Evolutionary conservation across 2,113 vertebrate species (phyloP), one percentile per base, ranked within the genome.

Genomic region (Indicator indicator): DNA sequence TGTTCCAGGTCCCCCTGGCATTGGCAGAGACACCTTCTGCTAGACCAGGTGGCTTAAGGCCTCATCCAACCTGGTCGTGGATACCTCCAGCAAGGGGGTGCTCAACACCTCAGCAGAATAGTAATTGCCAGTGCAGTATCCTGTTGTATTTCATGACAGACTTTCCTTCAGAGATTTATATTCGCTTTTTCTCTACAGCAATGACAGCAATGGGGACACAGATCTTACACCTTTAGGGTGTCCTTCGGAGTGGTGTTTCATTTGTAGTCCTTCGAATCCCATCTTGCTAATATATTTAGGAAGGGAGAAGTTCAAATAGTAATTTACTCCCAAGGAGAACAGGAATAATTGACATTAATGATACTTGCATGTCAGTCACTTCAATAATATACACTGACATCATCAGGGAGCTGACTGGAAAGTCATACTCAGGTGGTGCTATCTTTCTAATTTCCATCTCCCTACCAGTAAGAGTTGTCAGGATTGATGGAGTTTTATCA

Each of bases 401-500:
- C 93, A 72, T 79, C 23, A 16, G 75, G 86, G 60, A 76, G 93
- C 58, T 83, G 82, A 81, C 89, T 84, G 94, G 76, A 23, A 95
- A 95, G 81, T 90, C 72, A 64, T 28, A 36, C 4, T 6, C 86
- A 85, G 92, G 70, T 83, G 93, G 52, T 94, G 85, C 94, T 97
- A 97, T 96, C 95, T 88, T 91, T 30, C 83, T 70, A 33, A 76
- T 92, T 94, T 92, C 83, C 30, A 74, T 90, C 94, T 93, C 16
- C 90, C 83, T 52, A 86, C 79, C 56, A 80, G 88, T 59, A 90
- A 84, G 80, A 84, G 54, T 73, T 90, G 94, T 90, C 95, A 94
- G 87, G 55, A 83, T 42, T 95, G 92, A 97, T 96, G 95, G 88
- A 95, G 62, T 91, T 95, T 96, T 94, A 93, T 97, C 68, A 0